These are phyloP conservation scores for Micrastur ruficollis DNA, from an alignment of 2,797 vertebrate genomes.

Conservation along the genomic window DNA sequence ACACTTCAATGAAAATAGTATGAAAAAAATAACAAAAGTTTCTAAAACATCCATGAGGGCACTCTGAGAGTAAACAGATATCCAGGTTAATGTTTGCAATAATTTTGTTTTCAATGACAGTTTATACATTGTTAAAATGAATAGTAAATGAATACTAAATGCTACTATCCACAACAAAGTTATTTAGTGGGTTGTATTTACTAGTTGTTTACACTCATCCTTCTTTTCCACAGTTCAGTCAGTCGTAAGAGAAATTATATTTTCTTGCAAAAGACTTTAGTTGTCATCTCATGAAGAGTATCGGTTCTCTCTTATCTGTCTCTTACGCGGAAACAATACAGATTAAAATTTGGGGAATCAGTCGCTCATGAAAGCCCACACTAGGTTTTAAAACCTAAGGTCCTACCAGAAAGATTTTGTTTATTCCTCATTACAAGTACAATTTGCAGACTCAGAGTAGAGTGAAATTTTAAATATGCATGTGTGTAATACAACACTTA, in stretches of 20 bases:
- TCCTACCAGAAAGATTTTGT: fast-evolving
- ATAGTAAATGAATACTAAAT: not conserved
- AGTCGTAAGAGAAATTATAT: not conserved
- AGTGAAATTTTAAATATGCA: not conserved
- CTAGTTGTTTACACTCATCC: not conserved
- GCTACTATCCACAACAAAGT: not conserved
- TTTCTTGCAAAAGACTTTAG: not conserved
- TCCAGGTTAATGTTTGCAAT: not conserved
- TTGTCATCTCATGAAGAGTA: not conserved
- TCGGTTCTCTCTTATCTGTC: not conserved
- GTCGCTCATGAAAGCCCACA: not conserved
- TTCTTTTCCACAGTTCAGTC: not conserved
- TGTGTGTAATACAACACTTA: not conserved
- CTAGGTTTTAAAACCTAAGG: not conserved
- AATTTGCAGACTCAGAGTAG: not conserved
- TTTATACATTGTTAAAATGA: not conserved
- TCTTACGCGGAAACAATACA: not conserved
- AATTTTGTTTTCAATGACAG: not conserved
- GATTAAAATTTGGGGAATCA: not conserved
- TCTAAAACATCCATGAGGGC: not conserved
- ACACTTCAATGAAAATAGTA: not conserved
- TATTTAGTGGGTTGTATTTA: not conserved
- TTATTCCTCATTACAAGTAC: not conserved
- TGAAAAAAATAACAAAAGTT: not conserved
- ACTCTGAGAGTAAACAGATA: not conserved